These are phyloP conservation scores for Hoplostethus mediterraneus DNA, from an alignment of 2,797 vertebrate genomes.

Conservation along the genomic window DNA sequence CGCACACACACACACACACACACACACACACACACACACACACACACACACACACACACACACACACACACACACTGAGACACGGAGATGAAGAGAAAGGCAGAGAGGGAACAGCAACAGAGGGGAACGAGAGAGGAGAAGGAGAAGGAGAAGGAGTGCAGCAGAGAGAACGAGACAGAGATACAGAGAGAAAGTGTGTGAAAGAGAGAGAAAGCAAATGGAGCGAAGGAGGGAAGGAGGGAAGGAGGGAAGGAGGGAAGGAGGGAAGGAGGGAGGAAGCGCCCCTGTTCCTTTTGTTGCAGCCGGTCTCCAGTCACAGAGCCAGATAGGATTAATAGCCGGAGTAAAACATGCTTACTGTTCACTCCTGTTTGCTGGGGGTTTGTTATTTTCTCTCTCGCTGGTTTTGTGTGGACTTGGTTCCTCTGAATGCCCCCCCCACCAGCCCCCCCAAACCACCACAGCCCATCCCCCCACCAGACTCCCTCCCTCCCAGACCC, in stretches of 20 bases:
- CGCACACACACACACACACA: constrained; percentile 15
- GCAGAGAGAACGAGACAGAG: constrained; percentile 46
- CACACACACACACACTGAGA: constrained; percentile 40
- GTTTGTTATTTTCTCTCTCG: constrained; percentile 25
- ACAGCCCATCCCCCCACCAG: constrained; percentile 2
- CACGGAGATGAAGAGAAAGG: constrained; percentile 48
- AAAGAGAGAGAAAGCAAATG: constrained; percentile 15
- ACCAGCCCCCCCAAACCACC: constrained; percentile 7
- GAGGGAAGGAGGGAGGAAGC: not conserved
- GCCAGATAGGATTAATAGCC: constrained; percentile 56
- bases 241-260: constrained; percentile 27
- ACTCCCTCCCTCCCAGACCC: constrained; percentile 19
- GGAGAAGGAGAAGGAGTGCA: constrained; percentile 41
- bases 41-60: constrained; percentile 51
- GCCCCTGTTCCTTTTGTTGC: constrained; percentile 2
- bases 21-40: constrained; percentile 32
- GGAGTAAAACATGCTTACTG: constrained; percentile 72
- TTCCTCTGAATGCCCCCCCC: constrained; percentile 4
- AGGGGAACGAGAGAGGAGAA: constrained; percentile 23
- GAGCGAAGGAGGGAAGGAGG: constrained; percentile 36
- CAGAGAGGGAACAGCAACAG: constrained; percentile 48
- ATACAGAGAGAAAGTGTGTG: not conserved
- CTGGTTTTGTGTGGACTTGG: not conserved
- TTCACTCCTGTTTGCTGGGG: constrained; percentile 51
- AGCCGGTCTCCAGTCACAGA: constrained; percentile 38